Percentiles rank a stretch among this genome's conserved stretches.
phyloP scores from a whole-genome alignment of 2,888 invertebrate genomes.

The Platerodrilus igneus region DNA sequence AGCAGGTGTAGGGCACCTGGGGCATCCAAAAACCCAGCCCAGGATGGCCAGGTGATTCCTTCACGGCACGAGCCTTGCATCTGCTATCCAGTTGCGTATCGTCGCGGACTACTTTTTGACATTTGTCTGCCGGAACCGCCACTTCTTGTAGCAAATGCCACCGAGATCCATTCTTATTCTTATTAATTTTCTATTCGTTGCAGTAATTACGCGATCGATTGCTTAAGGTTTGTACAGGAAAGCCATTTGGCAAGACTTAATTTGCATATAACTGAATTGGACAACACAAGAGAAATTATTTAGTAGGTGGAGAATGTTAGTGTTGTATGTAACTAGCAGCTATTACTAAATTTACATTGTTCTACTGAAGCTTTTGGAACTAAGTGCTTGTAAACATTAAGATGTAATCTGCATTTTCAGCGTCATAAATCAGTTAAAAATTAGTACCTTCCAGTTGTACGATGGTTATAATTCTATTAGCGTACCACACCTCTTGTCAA shows the following conservation, averaged over 20 bases:
- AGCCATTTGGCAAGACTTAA: no score
- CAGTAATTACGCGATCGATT: no score
- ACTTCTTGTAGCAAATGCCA: slow-evolving; percentile 26
- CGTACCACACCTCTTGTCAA: slow-evolving; percentile 28
- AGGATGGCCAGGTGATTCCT: slow-evolving; percentile 39
- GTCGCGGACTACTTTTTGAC: slow-evolving; percentile 33
- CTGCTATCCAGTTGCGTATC: slow-evolving; percentile 35
- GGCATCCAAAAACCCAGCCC: slow-evolving; percentile 35
- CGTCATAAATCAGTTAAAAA: slow-evolving; percentile 30
- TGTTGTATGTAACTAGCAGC: no score
- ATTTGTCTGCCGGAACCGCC: slow-evolving; percentile 31
- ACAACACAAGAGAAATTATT: no score
- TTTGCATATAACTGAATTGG: no score
- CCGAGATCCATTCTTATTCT: slow-evolving; percentile 16
- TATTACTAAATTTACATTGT: no score
- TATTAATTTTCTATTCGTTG: slow-evolving; percentile 19
- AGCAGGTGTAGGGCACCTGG: slow-evolving; percentile 42
- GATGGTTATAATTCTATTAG: slow-evolving; percentile 31
- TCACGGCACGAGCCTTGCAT: slow-evolving; percentile 36
- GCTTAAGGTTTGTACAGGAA: no score
- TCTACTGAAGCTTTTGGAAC: no score
- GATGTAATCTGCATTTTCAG: slow-evolving; percentile 25
- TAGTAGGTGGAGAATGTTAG: no score
- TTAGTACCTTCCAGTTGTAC: slow-evolving; percentile 20
- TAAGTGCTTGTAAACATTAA: slow-evolving; percentile 19